These are phyloP conservation scores for Campylomormyrus tamandua DNA, from an alignment of 2,113 vertebrate species.

Conservation along the genomic window DNA sequence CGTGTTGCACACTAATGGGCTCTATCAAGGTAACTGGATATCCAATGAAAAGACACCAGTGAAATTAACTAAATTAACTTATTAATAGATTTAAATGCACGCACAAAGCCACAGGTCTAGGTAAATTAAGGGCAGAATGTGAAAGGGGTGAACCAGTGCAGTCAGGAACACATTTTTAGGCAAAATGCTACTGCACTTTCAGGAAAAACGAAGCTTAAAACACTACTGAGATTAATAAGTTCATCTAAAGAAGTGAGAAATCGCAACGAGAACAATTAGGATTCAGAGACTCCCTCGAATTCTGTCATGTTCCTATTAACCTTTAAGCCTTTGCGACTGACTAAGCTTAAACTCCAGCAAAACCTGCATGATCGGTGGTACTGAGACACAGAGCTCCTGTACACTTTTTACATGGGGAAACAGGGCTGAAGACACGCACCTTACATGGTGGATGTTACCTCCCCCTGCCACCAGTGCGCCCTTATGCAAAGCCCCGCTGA, in stretches of 20 bases:
- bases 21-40: neutral
- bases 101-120: too few species aligned
- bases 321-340: neutral
- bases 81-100: too few species aligned
- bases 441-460: slow-evolving; percentile 17
- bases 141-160: neutral
- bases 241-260: neutral
- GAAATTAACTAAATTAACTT: neutral
- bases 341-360: neutral
- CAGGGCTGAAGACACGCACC: slow-evolving; percentile 13
- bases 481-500: neutral
- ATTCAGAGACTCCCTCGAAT: neutral
- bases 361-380: neutral
- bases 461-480: neutral
- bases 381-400: neutral
- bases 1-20: neutral
- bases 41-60: neutral
- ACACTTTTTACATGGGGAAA: neutral
- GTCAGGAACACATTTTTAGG: neutral
- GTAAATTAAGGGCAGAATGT: too few species aligned
- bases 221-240: neutral
- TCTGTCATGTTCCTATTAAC: neutral
- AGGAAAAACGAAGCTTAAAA: neutral
- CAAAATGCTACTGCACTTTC: neutral
- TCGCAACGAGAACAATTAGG: neutral